Conservation (phyloP, 2,113 vertebrate genomes). For the Anas platyrhynchos region DNA sequence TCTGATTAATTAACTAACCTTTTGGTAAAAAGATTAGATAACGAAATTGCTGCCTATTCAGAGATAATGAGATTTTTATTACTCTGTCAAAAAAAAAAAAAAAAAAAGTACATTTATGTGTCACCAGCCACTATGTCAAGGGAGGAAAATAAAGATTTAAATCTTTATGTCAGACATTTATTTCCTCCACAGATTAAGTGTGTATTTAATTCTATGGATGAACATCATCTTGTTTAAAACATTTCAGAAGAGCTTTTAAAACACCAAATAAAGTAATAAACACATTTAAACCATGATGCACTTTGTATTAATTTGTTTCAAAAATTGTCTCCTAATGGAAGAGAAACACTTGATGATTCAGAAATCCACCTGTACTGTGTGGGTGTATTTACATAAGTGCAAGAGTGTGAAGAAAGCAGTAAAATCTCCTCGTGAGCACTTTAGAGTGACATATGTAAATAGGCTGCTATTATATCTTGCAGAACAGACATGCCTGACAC, state of each 20-base stretch:
- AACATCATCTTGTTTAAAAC: constrained; percentile 1
- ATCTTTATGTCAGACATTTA: constrained; percentile 58
- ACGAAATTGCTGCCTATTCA: constrained; percentile 85
- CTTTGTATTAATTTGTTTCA: constrained; percentile 61
- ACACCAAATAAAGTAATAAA: constrained; percentile 64
- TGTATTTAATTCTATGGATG: neutral
- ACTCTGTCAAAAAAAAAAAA: constrained; percentile 75
- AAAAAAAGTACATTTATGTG: constrained; percentile 73
- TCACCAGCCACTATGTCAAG: constrained; percentile 68
- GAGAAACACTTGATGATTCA: constrained; percentile 7
- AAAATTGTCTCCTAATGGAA: constrained; percentile 51
- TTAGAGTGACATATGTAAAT: constrained; percentile 37
- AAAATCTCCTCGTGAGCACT: constrained; percentile 44
- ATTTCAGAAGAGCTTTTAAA: constrained; percentile 58
- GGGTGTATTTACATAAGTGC: constrained; percentile 51
- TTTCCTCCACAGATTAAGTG: constrained; percentile 38
- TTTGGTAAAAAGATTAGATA: constrained; percentile 86
- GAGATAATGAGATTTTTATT: constrained; percentile 87
- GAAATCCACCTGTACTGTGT: neutral
- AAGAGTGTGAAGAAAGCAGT: constrained; percentile 67
- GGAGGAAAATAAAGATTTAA: constrained; percentile 61
- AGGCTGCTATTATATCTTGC: neutral
- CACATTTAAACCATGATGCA: constrained; percentile 7
- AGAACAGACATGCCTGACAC: neutral
- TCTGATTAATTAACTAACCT: constrained; percentile 87